phyloP scores from a whole-genome alignment of 2,888 invertebrate species.

The Microchrysa polita region DNA sequence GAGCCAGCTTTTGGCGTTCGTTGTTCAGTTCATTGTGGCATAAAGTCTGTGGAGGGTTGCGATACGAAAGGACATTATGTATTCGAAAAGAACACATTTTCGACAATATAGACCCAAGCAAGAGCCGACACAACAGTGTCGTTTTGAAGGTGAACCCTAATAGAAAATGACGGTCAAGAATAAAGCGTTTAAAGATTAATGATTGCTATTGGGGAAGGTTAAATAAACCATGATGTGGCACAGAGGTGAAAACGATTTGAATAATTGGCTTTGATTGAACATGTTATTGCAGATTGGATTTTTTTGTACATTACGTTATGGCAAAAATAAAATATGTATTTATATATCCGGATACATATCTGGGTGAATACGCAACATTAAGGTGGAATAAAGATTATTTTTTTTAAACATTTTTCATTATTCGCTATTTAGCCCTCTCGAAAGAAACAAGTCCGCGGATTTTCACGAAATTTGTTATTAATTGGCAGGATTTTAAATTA shows the following conservation, averaged over 20 bases:
- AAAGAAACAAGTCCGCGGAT: too few relatives aligned
- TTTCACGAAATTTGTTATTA: too few relatives aligned
- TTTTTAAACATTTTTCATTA: too few relatives aligned
- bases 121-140: constrained; percentile 9
- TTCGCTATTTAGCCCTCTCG: too few relatives aligned
- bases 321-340: too few relatives aligned
- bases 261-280: constrained; percentile 11
- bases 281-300: background rate
- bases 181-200: constrained; percentile 30
- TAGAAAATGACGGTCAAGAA: constrained; percentile 28
- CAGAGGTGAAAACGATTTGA: constrained; percentile 1
- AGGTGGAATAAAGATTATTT: too few relatives aligned
- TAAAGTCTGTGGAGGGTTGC: background rate
- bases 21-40: background rate
- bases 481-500: too few relatives aligned
- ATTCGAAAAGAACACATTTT: constrained; percentile 31
- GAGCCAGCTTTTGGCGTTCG: too few relatives aligned
- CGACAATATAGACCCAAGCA: constrained; percentile 6
- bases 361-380: too few relatives aligned
- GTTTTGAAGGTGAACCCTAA: constrained; percentile 7
- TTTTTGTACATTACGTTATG: too few relatives aligned
- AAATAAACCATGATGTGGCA: constrained; percentile 3
- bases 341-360: too few relatives aligned
- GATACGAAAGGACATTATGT: constrained; percentile 4
- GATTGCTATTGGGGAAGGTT: constrained; percentile 24